Conservation (phyloP, 2,888 invertebrate species). For the Acanthoscelides obtectus region DNA sequence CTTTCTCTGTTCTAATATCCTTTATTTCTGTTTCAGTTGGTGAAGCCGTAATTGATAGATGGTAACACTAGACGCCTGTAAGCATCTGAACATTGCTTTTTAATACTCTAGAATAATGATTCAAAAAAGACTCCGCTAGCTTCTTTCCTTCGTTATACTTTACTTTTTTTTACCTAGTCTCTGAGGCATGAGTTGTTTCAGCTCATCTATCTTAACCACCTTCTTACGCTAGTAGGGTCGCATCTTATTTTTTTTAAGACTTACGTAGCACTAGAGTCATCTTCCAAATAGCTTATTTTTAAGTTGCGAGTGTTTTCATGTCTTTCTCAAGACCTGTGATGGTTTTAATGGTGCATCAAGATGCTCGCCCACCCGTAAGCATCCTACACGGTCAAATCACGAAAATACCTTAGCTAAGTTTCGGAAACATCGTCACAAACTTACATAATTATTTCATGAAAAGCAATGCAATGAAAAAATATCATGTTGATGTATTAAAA, state of each 20-base stretch:
- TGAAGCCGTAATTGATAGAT: constrained; percentile 67
- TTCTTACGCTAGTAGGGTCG: constrained; percentile 25
- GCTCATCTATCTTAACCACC: constrained; percentile 8
- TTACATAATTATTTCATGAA: too few relatives aligned
- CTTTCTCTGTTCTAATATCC: too few relatives aligned
- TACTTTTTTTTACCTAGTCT: constrained; percentile 26
- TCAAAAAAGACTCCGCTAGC: constrained; percentile 34
- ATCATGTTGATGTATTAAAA: too few relatives aligned
- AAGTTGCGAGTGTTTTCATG: constrained; percentile 24
- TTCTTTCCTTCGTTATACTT: constrained; percentile 21
- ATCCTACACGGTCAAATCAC: too few relatives aligned
- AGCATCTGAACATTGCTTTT: background rate
- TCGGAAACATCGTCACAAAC: too few relatives aligned
- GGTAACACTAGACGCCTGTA: constrained; percentile 46
- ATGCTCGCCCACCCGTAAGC: too few relatives aligned
- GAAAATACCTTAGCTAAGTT: too few relatives aligned
- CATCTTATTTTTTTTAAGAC: constrained; percentile 27
- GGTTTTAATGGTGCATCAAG: background rate
- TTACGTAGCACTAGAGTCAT: constrained; percentile 13
- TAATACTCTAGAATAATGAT: constrained; percentile 14
- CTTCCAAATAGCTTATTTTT: constrained; percentile 19
- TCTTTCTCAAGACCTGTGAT: constrained; percentile 42
- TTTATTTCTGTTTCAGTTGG: constrained; percentile 57
- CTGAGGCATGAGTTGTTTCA: constrained; percentile 11
- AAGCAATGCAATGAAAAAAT: too few relatives aligned